These are phyloP conservation scores for Carduelis carduelis DNA, from an alignment of 2,797 vertebrate genomes.

Conservation along the genomic window DNA sequence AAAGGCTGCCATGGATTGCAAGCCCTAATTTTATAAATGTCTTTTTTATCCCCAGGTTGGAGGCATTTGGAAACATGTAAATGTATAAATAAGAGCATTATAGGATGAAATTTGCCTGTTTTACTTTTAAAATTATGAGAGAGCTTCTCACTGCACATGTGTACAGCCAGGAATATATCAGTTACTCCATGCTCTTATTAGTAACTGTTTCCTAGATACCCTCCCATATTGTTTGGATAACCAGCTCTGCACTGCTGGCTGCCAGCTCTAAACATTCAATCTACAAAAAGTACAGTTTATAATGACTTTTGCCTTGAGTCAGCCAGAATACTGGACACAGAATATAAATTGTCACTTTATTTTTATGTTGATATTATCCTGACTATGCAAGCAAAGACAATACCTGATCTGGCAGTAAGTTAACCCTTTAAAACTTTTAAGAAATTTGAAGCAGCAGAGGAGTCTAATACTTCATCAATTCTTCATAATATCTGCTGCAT, in stretches of 20 bases:
- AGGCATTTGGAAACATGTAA: neutral
- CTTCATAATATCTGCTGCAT: neutral
- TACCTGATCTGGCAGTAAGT: neutral
- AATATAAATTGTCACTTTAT: neutral
- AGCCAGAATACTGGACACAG: neutral
- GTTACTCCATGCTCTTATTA: neutral
- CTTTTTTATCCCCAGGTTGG: neutral
- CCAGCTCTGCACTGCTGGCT: neutral
- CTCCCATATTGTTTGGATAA: neutral
- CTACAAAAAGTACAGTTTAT: neutral
- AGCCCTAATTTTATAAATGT: neutral
- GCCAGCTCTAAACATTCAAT: neutral
- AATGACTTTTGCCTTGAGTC: neutral
- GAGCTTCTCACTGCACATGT: neutral
- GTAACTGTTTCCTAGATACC: neutral
- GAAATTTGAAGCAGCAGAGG: neutral
- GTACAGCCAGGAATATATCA: neutral
- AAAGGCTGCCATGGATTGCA: neutral
- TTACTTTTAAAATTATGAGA: neutral
- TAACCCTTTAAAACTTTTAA: neutral
- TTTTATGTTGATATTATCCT: neutral
- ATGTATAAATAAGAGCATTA: neutral
- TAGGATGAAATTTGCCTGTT: neutral
- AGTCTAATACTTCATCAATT: neutral
- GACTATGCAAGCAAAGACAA: neutral